Evolutionary conservation across 1,140 invertebrate genomes (phyloP), one percentile per base, ranked within the genome.

Genomic region (Brachionus koreanus): DNA sequence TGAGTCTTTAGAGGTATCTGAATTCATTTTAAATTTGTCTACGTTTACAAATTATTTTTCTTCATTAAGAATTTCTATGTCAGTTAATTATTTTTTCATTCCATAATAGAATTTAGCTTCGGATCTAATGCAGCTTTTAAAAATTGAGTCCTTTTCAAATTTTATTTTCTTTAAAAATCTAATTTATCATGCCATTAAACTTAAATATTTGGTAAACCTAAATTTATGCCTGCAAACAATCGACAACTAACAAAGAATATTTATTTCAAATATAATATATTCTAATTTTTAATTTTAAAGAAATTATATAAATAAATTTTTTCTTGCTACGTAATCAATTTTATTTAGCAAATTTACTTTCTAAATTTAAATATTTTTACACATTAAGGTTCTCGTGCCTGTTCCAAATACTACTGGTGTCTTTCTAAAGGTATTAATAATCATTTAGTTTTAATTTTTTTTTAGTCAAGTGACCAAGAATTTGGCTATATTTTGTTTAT

Each of bases 361-460:
- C 7, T 39, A 74, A 74, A 25, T 74, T 43, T 25, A 25, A 23
- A 74, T 46, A n/a, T 46, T 46, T 25, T 43, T 74, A 2, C 5
- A 52, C 5, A 57, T 74, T 46, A n/a, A 74, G 69, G 23, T 74
- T 46, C 42, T 74, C 25, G 42, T 74, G 12, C 69, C 69, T 25
- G 69, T 74, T 33, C 69, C 69, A 10, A 43, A 74, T 46, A 74
- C 69, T 4, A 74, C 69, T 74, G 69, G 69, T 74, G 69, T 74
- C 12, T 74, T 46, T 39, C 25, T 74, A 42, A 74, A 74, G 69
- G 69, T 74, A 74, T 43, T 12, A 13, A 25, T 12, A 33, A 33
- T 43, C 9, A 74, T 69, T 69, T 69, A n/a, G 16, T 39, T 69
- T 69, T 69, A 69, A n/a, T 6, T 65, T 65, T 33, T 35, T 13